Evolutionary conservation across 2,888 invertebrate species (phyloP), one percentile per base, ranked within the genome.

Genomic region (Pollenia amentaria): DNA sequence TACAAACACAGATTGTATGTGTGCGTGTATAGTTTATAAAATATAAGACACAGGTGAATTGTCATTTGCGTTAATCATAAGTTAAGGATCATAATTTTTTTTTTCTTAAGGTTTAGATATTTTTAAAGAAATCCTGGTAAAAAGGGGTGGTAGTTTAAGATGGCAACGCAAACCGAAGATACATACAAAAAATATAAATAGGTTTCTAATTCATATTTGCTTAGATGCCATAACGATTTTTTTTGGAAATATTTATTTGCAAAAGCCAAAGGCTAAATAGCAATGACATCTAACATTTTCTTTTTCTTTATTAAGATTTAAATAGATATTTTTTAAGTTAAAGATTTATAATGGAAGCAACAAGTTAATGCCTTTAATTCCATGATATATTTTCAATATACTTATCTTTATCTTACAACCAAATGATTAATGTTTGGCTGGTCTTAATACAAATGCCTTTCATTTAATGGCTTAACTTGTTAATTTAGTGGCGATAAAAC

Each of bases 31-130:
- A n/a, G 21, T 65, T 38, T 51, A 11, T 48, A 62, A 70, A 57
- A 75, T 65, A 72, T 60, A 75, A 76, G 72, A 42, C 84, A 77
- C 87, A 87, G 80, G 87, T 87, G 87, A 55, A 77, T 77, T 84
- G 53, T 62, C 55, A 73, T 72, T 60, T 80, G 62, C 60, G 72
- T 84, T 84, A 84, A 84, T 80, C 46, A 84, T 80, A 40, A 73
- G 60, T 78, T 75, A 57, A 76, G 76, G 70, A 53, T 70, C 48
- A 76, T 72, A 81, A 70, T 55, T 55, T 67, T 3, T n/a, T 29
- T 55, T 3, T 16, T 6, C 29, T 6, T 29, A 29, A 3, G 29
- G 4, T 29, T 70, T 48, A 57, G 6, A 67, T 11, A 44, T n/a
- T 65, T 55, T 55, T 9, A n/a, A 80, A 53, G 29, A 60, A 64